Evolutionary conservation across 2,888 invertebrate genomes (phyloP), one percentile per base, ranked within the genome.

Genomic region (Onchidella celtica): DNA sequence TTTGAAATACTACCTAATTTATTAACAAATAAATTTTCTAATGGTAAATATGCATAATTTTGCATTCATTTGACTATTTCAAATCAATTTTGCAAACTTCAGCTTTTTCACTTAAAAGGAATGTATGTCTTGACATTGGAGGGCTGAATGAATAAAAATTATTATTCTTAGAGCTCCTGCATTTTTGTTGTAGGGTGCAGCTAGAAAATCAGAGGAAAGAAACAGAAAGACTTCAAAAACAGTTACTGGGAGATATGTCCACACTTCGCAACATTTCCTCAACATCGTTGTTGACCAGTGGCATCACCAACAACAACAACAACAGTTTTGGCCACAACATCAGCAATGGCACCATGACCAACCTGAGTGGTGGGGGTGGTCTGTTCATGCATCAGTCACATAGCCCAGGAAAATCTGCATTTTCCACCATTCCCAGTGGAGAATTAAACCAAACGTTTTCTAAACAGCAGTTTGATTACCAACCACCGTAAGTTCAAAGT

Each of bases 201-300:
- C 84, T 91, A 17, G 91, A 91, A 34, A 84, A 85, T 36, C 91
- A 91, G 81, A 81, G 88, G 29, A 87, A 85, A 55, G 90, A 91
- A 77, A 89, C 91, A 34, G 90, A 90, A 40, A 84, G 88, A 14
- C 83, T 91, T 21, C 89, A 89, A 79, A 84, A 85, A 6, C 88
- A 89, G 11, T 82, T 91, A 36, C 72, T 86, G 14, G 85, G 82
- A n/a, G 90, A 89, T 65, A 27, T 63, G 9, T 61, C 75, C 27
- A 40, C 32, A 21, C 36, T 59, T 11, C 59, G 38, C 55, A 66
- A 21, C 32, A 3, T 47, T 40, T 66, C 78, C 21, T 32, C 36
- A 3, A 24, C 21, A 9, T 40, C 79, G 21, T 6, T 17, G 21
- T 24, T 40, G 14, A 29, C 78, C 17, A 36, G 3, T 27, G 68